Evolutionary conservation across 1,140 invertebrate species (phyloP), one percentile per base, ranked within the genome.

Genomic region (Bombus waltoni): DNA sequence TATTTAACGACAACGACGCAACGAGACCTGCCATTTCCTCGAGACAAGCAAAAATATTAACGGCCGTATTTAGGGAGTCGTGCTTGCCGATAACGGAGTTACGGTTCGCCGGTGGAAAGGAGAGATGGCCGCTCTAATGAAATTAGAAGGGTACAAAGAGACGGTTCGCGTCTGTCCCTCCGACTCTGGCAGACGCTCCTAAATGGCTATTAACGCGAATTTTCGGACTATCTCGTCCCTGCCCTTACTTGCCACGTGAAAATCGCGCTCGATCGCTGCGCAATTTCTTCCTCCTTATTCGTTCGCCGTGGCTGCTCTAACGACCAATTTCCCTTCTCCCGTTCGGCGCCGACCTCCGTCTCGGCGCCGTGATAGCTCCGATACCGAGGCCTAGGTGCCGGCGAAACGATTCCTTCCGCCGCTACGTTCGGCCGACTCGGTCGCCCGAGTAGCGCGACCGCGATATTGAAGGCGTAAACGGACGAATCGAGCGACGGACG

Each of bases 381-480:
- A 53, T 53, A 0, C 18, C 47, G 6, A 5, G 47, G 18, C 47
- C 47, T 18, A 53, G 15, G 6, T 53, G 6, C 47, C 8, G 18
- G 18, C 6, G 22, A 22, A 1, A 8, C 47, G 8, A 53, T 53
- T 53, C 32, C 32, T 53, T 8, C 47, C 47, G 18, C 47, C 47
- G 18, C 1, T 53, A 22, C 47, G 18, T 53, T 22, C 18, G 18
- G 1, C 22, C 18, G 18, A 22, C 53, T 35, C 65, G 65, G 2
- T 32, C 15, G 25, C 32, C 8, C 53, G 91, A 91, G 91, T 89
- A 91, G 32, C 32, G 32, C 47, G 47, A 53, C 47, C 47, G 47
- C 91, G 91, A 95, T 95, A 95, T 95, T 94, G 94, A 92, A 93
- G 88, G 91, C 93, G 93, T 95, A 94, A 94, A 94, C 93, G 89